phyloP scores from a whole-genome alignment of 2,888 invertebrate genomes.

The Andrena fulva region DNA sequence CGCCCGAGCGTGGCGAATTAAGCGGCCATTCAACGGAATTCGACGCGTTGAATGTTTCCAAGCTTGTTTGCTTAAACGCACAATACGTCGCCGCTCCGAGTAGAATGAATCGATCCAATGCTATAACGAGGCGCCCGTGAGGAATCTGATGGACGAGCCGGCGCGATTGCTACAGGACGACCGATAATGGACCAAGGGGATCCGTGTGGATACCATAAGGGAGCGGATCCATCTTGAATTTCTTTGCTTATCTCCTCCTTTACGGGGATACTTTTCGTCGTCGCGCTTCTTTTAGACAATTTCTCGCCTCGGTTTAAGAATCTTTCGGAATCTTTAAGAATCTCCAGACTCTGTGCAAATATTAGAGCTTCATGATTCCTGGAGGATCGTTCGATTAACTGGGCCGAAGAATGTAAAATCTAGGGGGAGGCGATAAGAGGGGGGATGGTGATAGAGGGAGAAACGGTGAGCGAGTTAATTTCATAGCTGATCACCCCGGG shows the following conservation, averaged over 20 bases:
- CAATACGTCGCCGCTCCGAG: slow-evolving; percentile 56
- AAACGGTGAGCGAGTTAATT: slow-evolving; percentile 81
- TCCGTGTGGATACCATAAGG: slow-evolving; percentile 36
- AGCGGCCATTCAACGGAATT: slow-evolving; percentile 70
- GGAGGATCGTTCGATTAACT: slow-evolving; percentile 48
- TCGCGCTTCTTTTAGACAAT: neutral
- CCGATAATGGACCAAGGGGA: slow-evolving; percentile 50
- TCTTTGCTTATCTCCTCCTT: neutral
- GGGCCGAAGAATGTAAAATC: slow-evolving; percentile 58
- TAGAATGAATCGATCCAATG: slow-evolving; percentile 58
- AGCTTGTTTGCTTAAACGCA: slow-evolving; percentile 69
- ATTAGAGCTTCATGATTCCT: slow-evolving; percentile 28
- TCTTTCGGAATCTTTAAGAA: too few relatives aligned
- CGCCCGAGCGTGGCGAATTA: slow-evolving; percentile 58
- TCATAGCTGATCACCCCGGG: slow-evolving; percentile 85
- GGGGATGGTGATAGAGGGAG: slow-evolving; percentile 40
- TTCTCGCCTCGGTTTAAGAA: neutral
- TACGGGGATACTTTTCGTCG: neutral
- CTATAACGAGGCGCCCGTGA: slow-evolving; percentile 48
- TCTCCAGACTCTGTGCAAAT: neutral
- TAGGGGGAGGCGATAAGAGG: neutral
- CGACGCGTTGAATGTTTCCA: slow-evolving; percentile 63
- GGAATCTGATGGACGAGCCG: slow-evolving; percentile 38
- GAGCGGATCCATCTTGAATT: neutral
- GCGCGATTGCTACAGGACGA: slow-evolving; percentile 52